These are phyloP conservation scores for Aphaenogaster ashmeadi DNA, from an alignment of 1,140 invertebrate species.

Conservation along the genomic window DNA sequence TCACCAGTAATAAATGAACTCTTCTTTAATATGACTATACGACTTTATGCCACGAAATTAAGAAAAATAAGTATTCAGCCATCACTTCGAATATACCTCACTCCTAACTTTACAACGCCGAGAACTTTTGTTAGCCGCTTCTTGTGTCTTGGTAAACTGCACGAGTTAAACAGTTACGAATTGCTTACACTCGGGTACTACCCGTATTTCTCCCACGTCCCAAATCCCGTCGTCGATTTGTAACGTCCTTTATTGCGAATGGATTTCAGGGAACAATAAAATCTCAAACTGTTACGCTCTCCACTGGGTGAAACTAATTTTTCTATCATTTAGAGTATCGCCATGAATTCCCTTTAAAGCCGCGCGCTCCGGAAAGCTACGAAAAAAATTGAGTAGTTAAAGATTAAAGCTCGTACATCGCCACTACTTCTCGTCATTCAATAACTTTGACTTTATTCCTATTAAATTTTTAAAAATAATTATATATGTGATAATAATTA, in stretches of 20 bases:
- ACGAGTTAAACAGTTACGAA: slow-evolving; percentile 60
- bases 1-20: slow-evolving; percentile 16
- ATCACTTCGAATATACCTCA: slow-evolving; percentile 17
- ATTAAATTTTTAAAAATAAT: not conserved
- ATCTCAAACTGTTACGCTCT: slow-evolving; percentile 35
- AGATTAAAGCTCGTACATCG: not conserved
- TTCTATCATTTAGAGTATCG: slow-evolving; percentile 43
- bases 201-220: slow-evolving; percentile 49
- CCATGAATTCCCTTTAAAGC: slow-evolving; percentile 33
- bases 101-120: slow-evolving; percentile 28
- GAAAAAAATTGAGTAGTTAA: slow-evolving; percentile 39
- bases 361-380: not conserved
- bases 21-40: slow-evolving; percentile 14
- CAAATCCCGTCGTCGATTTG: slow-evolving; percentile 51
- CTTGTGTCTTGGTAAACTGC: slow-evolving; percentile 51
- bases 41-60: slow-evolving; percentile 34
- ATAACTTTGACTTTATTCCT: not conserved
- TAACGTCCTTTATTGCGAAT: slow-evolving; percentile 53
- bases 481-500: not conserved
- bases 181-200: slow-evolving; percentile 44
- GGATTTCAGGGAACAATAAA: slow-evolving; percentile 58
- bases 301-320: slow-evolving; percentile 37
- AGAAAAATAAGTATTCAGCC: slow-evolving; percentile 45
- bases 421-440: not conserved
- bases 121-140: slow-evolving; percentile 56